Percentiles rank a stretch among this genome's conserved stretches.
Evolutionary conservation across 2,888 invertebrate species (phyloP).

Genomic region (Mantis religiosa): DNA sequence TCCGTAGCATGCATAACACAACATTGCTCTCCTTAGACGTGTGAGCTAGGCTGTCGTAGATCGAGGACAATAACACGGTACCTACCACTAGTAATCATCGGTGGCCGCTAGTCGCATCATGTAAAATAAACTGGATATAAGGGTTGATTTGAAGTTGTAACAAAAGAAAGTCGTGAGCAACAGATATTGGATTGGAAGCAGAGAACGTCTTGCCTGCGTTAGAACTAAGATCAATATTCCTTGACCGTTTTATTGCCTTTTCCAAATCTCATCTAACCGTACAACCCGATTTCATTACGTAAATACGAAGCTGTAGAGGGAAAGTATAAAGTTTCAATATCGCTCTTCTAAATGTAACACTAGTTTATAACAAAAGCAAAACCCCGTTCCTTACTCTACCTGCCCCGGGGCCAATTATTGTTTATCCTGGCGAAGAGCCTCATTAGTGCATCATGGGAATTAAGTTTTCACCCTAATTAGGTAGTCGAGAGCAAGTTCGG

Average conservation of each 20-base stretch:
- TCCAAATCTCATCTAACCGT: not conserved
- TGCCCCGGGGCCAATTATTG: not conserved
- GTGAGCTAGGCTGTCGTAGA: no score
- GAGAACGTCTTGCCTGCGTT: not conserved
- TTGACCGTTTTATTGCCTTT: not conserved
- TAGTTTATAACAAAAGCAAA: not conserved
- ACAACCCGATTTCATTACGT: not conserved
- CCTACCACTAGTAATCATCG: no score
- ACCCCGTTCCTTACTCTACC: not conserved
- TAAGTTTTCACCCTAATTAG: not conserved
- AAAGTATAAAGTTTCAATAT: not conserved
- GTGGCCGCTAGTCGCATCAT: no score
- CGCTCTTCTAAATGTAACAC: not conserved
- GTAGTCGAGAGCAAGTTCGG: not conserved
- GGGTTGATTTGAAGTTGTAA: no score
- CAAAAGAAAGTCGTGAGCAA: no score
- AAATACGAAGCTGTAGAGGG: not conserved
- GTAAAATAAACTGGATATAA: no score
- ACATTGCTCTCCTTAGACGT: no score
- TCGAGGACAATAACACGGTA: no score
- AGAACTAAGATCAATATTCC: not conserved
- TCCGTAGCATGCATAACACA: no score
- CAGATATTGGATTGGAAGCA: no score
- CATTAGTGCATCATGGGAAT: not conserved
- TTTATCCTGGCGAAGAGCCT: not conserved